A percentile compares a stretch with the other conserved stretches of the same genome.
Conservation (phyloP, 2,797 vertebrate genomes). For the Sarcophilus harrisii region DNA sequence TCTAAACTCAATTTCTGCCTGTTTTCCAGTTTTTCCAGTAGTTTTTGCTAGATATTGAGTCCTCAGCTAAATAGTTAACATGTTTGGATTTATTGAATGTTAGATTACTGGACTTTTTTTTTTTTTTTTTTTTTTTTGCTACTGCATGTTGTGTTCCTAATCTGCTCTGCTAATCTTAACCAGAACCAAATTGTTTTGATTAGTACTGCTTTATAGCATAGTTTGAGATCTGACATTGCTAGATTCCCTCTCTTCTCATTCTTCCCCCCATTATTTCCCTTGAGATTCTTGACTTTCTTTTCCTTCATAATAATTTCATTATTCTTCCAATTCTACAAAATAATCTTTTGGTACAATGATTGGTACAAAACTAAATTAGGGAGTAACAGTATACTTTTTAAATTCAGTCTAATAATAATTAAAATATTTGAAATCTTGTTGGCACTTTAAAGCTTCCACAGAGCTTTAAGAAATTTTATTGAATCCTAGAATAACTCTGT, state of each 20-base stretch:
- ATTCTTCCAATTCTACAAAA: background rate
- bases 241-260: background rate
- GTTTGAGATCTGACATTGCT: background rate
- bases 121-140: background rate
- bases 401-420: background rate
- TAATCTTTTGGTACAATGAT: background rate
- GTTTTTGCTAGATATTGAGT: background rate
- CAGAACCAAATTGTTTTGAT: background rate
- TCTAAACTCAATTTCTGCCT: background rate
- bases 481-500: background rate
- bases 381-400: background rate
- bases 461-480: background rate
- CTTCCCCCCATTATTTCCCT: background rate
- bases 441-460: background rate
- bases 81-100: background rate
- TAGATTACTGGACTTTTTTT: background rate
- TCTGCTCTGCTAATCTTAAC: background rate
- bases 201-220: background rate
- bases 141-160: background rate
- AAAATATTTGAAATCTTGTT: background rate
- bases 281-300: background rate
- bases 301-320: background rate
- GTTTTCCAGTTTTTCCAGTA: background rate
- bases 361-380: background rate
- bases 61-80: background rate